These are phyloP conservation scores for Sorex maritimensis DNA, from an alignment of 2,797 vertebrate species.

Conservation along the genomic window DNA sequence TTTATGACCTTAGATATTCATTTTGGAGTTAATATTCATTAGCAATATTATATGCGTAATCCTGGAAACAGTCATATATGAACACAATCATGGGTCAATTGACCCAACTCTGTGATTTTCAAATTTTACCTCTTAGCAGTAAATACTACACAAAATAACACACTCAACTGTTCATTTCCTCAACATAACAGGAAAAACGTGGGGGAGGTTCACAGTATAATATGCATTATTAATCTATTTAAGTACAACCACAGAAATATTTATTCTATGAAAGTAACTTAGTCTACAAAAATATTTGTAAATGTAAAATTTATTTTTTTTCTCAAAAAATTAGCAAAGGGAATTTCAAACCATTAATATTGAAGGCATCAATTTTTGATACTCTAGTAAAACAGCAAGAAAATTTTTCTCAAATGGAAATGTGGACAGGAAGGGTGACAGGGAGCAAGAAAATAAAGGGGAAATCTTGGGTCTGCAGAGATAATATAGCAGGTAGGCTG, in stretches of 20 bases:
- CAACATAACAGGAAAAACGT: slow-evolving; percentile 59
- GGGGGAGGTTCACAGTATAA: slow-evolving; percentile 58
- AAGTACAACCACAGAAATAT: slow-evolving; percentile 72
- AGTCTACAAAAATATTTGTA: slow-evolving; percentile 80
- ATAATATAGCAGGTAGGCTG: too few species aligned
- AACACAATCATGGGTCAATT: slow-evolving; percentile 7
- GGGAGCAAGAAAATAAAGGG: background rate
- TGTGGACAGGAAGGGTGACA: background rate
- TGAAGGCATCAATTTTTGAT: slow-evolving; percentile 60
- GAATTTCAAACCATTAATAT: slow-evolving; percentile 53
- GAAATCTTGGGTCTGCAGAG: too few species aligned
- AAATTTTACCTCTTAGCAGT: slow-evolving; percentile 54
- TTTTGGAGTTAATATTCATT: slow-evolving; percentile 68
- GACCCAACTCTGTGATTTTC: slow-evolving; percentile 23
- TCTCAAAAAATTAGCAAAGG: slow-evolving; percentile 65
- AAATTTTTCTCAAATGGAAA: slow-evolving; percentile 43
- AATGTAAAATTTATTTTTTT: slow-evolving; percentile 81
- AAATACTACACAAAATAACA: slow-evolving; percentile 76
- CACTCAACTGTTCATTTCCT: slow-evolving; percentile 77
- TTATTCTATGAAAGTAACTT: slow-evolving; percentile 83
- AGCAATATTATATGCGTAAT: slow-evolving; percentile 46
- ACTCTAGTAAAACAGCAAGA: slow-evolving; percentile 60
- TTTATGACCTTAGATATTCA: slow-evolving; percentile 64
- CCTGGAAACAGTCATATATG: background rate
- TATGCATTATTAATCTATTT: slow-evolving; percentile 74